Percentiles rank a stretch among this genome's conserved stretches.
Evolutionary conservation across 2,797 vertebrate genomes (phyloP).

Genomic region (Nyctibius grandis): DNA sequence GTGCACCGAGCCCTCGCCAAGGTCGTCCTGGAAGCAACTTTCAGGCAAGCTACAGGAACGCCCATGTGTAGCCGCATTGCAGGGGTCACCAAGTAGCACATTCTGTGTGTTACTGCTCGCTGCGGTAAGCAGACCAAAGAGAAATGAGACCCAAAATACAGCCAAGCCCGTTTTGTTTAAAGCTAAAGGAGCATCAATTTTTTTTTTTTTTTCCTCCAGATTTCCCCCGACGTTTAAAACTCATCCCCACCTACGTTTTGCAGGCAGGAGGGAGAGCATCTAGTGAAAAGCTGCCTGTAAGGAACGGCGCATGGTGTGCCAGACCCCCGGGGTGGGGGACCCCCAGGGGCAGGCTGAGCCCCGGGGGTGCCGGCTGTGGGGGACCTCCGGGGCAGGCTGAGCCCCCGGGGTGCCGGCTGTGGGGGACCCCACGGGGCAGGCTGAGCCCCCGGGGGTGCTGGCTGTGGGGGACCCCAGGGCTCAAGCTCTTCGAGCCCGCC

Average conservation of each 20-base stretch:
- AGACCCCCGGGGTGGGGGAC: accelerated
- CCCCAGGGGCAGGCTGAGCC: too few relatives aligned
- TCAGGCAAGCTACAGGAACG: accelerated
- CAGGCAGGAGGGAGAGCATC: background rate
- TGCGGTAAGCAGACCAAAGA: accelerated
- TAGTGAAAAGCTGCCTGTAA: too few relatives aligned
- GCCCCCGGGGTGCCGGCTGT: accelerated
- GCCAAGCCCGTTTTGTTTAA: accelerated
- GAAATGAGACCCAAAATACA: accelerated
- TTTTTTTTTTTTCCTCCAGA: background rate
- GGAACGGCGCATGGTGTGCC: accelerated
- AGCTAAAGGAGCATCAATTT: background rate
- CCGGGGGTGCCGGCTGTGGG: too few relatives aligned
- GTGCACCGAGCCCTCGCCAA: accelerated
- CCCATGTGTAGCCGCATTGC: accelerated
- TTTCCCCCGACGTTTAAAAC: background rate
- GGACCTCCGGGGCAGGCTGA: too few relatives aligned
- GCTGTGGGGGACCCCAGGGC: too few relatives aligned
- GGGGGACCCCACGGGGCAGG: too few relatives aligned
- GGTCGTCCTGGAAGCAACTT: background rate
- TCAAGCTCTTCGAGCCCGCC: accelerated
- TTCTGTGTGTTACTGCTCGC: accelerated
- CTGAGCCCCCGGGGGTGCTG: too few relatives aligned
- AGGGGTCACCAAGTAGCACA: background rate
- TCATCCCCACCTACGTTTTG: background rate